phyloP scores from a whole-genome alignment of 2,888 invertebrate genomes.

The Acrobasis suavella region DNA sequence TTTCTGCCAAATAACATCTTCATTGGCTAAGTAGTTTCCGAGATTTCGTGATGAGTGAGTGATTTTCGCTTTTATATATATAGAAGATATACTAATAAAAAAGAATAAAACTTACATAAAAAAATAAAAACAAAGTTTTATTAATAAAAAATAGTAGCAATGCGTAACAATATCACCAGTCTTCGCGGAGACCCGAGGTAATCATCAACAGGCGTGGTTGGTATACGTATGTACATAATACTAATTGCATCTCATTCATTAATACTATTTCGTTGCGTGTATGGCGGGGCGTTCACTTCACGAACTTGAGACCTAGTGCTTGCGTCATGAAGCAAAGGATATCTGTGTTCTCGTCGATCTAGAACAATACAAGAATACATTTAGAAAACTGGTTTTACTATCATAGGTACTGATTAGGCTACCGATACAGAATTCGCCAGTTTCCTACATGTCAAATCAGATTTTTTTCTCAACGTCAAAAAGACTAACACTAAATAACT shows the following conservation, averaged over 20 bases:
- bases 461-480: background rate
- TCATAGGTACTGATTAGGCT: too few relatives aligned
- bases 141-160: slow-evolving; percentile 70
- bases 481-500: too few relatives aligned
- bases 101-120: slow-evolving; percentile 36
- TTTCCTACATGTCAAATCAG: background rate
- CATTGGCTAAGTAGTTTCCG: too few relatives aligned
- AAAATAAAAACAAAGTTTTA: slow-evolving; percentile 78
- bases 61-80: too few relatives aligned
- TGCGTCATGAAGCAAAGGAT: slow-evolving; percentile 92
- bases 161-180: slow-evolving; percentile 79
- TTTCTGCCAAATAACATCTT: too few relatives aligned
- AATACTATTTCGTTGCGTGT: slow-evolving; percentile 41
- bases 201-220: slow-evolving; percentile 63
- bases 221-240: slow-evolving; percentile 70
- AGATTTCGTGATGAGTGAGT: too few relatives aligned
- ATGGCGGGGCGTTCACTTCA: slow-evolving; percentile 51
- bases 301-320: slow-evolving; percentile 86
- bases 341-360: slow-evolving; percentile 97
- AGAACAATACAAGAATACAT: slow-evolving; percentile 54
- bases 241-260: slow-evolving; percentile 51
- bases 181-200: slow-evolving; percentile 66
- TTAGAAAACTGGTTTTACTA: background rate
- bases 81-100: too few relatives aligned
- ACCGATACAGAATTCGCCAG: too few relatives aligned